Evolutionary conservation across 2,888 invertebrate species (phyloP).

Genomic region (Leucozona laternaria): DNA sequence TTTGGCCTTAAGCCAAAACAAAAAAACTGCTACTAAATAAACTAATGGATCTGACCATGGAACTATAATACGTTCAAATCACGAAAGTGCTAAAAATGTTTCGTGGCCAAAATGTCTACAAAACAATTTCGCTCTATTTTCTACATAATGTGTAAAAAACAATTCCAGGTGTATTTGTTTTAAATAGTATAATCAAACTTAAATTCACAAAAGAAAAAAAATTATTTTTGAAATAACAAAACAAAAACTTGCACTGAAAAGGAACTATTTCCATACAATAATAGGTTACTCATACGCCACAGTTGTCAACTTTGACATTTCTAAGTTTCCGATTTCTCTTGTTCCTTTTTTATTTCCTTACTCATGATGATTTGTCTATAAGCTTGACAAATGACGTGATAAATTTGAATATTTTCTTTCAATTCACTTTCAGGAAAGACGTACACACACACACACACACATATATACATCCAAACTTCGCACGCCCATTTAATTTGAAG

Average conservation of each 20-base stretch:
- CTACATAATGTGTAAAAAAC: neutral
- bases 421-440: slow-evolving; percentile 14
- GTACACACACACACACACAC: neutral
- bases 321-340: neutral
- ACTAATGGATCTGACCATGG: neutral
- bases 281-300: slow-evolving; percentile 28
- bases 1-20: neutral
- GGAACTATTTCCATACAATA: neutral
- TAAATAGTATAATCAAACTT: neutral
- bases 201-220: too few relatives aligned
- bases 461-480: neutral
- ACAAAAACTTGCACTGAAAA: too few relatives aligned
- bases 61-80: neutral
- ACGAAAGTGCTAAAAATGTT: neutral
- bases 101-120: slow-evolving; percentile 12
- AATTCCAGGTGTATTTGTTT: neutral
- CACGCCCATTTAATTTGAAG: neutral
- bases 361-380: neutral
- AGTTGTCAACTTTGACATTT: slow-evolving; percentile 19
- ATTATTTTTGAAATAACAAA: neutral
- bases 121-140: neutral
- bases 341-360: neutral
- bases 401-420: slow-evolving; percentile 41
- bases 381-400: slow-evolving; percentile 34
- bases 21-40: neutral